phyloP scores from a whole-genome alignment of 2,797 vertebrate genomes.

The Varecia variegata region DNA sequence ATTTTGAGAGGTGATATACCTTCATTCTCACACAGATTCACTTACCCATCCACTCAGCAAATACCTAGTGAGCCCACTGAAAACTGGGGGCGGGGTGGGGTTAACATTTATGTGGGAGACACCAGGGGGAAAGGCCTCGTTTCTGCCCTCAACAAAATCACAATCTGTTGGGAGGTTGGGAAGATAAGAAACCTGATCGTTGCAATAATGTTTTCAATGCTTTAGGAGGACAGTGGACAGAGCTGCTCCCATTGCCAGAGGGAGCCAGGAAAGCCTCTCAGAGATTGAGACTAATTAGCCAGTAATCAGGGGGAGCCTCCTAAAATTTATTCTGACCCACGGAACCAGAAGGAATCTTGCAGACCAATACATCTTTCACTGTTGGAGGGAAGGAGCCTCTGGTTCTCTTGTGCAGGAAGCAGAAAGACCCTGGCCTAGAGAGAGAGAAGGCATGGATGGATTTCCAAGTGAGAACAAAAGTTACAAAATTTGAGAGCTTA shows the following conservation, averaged over 20 bases:
- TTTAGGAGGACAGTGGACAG: not conserved
- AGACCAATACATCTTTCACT: not conserved
- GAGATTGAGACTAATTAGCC: not conserved
- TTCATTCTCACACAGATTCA: not conserved
- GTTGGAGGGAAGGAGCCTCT: not conserved
- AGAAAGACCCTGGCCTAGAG: not conserved
- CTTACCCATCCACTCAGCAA: not conserved
- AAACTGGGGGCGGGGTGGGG: not conserved
- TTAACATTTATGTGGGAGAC: not conserved
- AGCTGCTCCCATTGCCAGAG: not conserved
- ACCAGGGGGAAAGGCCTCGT: not conserved
- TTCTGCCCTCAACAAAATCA: not conserved
- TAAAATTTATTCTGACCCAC: not conserved
- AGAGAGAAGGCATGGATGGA: not conserved
- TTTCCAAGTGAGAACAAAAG: not conserved
- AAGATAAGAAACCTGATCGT: not conserved
- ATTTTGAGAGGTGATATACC: not conserved
- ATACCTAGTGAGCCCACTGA: not conserved
- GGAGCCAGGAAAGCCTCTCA: not conserved
- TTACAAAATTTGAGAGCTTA: not conserved
- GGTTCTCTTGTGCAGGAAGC: not conserved
- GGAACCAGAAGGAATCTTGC: not conserved
- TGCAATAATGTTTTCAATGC: not conserved
- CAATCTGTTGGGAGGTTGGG: not conserved
- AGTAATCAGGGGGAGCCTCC: not conserved